A percentile compares a stretch with the other conserved stretches of the same genome.
phyloP scores from a whole-genome alignment of 2,797 vertebrate species.

The Pangasius macronema region DNA sequence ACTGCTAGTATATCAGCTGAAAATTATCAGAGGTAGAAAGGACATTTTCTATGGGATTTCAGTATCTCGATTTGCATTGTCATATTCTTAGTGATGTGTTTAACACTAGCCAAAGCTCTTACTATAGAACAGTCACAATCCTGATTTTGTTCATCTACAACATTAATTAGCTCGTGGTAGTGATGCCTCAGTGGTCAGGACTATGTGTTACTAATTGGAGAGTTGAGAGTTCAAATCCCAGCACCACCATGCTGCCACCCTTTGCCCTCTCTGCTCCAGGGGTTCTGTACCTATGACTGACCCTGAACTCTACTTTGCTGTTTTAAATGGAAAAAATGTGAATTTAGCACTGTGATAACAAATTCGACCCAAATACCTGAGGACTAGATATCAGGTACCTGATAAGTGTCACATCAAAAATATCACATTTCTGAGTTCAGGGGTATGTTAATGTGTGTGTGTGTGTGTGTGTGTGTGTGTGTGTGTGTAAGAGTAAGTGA shows the following conservation, averaged over 20 bases:
- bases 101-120: not conserved
- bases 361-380: not conserved
- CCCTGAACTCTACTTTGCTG: not conserved
- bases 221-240: constrained; percentile 12
- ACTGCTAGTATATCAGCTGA: not conserved
- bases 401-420: not conserved
- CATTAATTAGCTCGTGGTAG: not conserved
- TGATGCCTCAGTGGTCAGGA: not conserved
- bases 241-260: not conserved
- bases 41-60: not conserved
- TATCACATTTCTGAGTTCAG: not conserved
- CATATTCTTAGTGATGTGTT: not conserved
- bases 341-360: constrained; percentile 9
- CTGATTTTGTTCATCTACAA: not conserved
- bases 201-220: not conserved
- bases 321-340: constrained; percentile 7
- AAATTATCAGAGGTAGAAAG: not conserved
- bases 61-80: not conserved
- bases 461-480: no score
- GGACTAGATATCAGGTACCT: not conserved
- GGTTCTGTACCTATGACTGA: constrained; percentile 41
- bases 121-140: not conserved
- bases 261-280: constrained; percentile 28
- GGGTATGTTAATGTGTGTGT: constrained; percentile 8
- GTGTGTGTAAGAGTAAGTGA: constrained; percentile 21